These are phyloP conservation scores for Drosophila bocqueti DNA, from an alignment of 1,140 invertebrate genomes.

Conservation along the genomic window DNA sequence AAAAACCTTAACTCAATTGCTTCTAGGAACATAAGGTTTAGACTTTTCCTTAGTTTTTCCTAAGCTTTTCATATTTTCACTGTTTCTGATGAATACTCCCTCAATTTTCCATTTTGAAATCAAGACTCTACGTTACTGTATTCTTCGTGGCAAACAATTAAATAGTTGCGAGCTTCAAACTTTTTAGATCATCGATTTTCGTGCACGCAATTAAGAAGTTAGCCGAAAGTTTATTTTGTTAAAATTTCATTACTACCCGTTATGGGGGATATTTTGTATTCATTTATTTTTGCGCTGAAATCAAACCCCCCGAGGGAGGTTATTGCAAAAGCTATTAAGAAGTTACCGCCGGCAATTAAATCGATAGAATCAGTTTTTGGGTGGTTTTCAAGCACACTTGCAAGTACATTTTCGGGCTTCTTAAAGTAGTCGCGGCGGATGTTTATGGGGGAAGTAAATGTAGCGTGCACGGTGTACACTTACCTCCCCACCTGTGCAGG, in stretches of 20 bases:
- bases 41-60: not conserved
- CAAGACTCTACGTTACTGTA: not conserved
- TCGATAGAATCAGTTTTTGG: slow-evolving; percentile 25
- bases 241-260: slow-evolving; percentile 4
- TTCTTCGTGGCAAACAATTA: not conserved
- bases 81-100: not conserved
- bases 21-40: not conserved
- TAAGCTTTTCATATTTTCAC: not conserved
- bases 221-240: slow-evolving; percentile 11
- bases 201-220: slow-evolving; percentile 11
- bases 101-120: not conserved
- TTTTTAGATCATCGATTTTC: slow-evolving; percentile 10
- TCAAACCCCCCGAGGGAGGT: not conserved
- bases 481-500: not conserved
- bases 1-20: not conserved
- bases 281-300: slow-evolving; percentile 5
- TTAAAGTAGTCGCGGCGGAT: slow-evolving; percentile 23
- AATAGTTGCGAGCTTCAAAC: slow-evolving; percentile 2
- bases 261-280: slow-evolving; percentile 2
- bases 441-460: slow-evolving; percentile 43
- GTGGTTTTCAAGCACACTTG: not conserved
- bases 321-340: slow-evolving; percentile 30
- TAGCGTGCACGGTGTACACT: slow-evolving; percentile 23
- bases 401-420: not conserved
- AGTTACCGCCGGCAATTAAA: slow-evolving; percentile 26